These are phyloP conservation scores for Lycopodina hypogea DNA, from an alignment of 37 sponge, comb jelly and placozoan genomes.

Conservation along the genomic window DNA sequence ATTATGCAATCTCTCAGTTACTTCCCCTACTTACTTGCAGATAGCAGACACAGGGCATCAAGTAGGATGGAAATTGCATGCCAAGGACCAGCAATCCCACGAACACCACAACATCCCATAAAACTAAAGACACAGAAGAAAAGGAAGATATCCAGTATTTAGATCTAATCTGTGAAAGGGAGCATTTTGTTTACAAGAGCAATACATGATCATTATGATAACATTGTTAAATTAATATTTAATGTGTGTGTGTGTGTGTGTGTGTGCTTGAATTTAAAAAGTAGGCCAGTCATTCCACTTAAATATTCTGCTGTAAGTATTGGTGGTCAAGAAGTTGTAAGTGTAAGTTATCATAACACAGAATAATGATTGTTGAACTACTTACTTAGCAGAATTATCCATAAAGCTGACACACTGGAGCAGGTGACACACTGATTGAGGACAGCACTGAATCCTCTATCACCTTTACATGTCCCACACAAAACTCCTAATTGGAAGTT, in stretches of 20 bases:
- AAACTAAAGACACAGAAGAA: not conserved
- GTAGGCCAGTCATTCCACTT: no score
- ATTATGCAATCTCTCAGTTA: not conserved
- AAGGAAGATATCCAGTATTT: not conserved
- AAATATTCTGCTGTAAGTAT: no score
- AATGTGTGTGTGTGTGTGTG: no score
- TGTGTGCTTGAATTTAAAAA: not conserved
- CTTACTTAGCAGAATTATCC: constrained; percentile 26
- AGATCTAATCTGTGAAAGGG: not conserved
- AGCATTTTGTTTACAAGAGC: not conserved
- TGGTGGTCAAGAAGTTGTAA: no score
- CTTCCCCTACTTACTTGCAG: constrained; percentile 27
- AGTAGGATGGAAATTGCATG: constrained; percentile 38
- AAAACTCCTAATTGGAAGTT: constrained; percentile 30
- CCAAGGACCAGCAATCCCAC: not conserved
- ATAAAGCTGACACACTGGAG: not conserved
- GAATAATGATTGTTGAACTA: not conserved
- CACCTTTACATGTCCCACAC: constrained; percentile 50
- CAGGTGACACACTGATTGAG: constrained; percentile 47
- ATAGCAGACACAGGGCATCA: constrained; percentile 52
- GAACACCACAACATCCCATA: constrained; percentile 7
- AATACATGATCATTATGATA: no score
- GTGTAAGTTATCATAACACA: no score
- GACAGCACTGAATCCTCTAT: constrained; percentile 42
- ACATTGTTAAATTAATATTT: no score